Percentiles rank a stretch among this genome's conserved stretches.
Evolutionary conservation across 1,140 invertebrate genomes (phyloP).

Genomic region (Cherax destructor): DNA sequence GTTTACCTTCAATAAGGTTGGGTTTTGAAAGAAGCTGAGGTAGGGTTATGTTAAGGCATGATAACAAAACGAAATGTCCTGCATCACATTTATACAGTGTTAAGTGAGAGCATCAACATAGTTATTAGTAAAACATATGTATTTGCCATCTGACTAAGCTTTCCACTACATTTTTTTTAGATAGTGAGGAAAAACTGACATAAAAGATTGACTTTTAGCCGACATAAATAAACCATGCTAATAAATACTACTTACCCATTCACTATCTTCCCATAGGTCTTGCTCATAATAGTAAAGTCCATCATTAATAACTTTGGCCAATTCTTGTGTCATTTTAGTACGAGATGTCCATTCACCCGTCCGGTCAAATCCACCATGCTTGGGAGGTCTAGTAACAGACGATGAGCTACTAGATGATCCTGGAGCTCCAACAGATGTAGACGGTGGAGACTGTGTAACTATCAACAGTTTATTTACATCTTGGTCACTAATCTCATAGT

Average conservation of each 20-base stretch:
- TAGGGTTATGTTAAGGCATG: no score
- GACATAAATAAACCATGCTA: no score
- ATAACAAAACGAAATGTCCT: no score
- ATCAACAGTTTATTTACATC: slow-evolving; percentile 97
- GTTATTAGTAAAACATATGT: no score
- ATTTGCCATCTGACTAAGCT: no score
- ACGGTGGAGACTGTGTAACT: slow-evolving; percentile 87
- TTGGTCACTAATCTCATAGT: slow-evolving; percentile 89
- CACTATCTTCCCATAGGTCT: slow-evolving; percentile 83
- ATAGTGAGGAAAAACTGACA: no score
- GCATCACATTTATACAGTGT: no score
- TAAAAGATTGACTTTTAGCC: no score
- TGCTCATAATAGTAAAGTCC: slow-evolving; percentile 96
- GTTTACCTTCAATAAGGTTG: no score
- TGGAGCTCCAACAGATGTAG: slow-evolving; percentile 1
- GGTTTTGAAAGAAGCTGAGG: no score
- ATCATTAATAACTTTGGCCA: slow-evolving; percentile 95
- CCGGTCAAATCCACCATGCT: slow-evolving; percentile 92
- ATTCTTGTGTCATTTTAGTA: slow-evolving; percentile 94
- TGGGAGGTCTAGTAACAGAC: slow-evolving; percentile 86
- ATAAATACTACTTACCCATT: slow-evolving; percentile 72
- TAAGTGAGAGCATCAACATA: no score
- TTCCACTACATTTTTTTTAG: no score
- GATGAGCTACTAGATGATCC: slow-evolving; percentile 74
- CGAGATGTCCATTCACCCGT: slow-evolving; percentile 89